Conservation (phyloP, 1,140 invertebrate genomes). For the Drosophila elegans region DNA sequence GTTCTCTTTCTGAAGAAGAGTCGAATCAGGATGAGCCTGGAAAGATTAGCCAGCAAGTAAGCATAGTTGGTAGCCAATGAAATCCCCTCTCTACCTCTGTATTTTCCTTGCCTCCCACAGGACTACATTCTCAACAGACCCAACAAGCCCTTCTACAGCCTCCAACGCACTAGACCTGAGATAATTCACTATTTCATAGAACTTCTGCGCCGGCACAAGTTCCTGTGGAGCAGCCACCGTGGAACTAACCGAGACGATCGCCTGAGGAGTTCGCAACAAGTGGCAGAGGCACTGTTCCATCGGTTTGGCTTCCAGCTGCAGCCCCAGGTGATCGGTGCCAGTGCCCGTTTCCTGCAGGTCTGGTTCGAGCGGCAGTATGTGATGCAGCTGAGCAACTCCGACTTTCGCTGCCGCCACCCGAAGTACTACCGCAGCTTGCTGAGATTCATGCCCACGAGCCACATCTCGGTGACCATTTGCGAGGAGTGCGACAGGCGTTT, state of each 20-base stretch:
- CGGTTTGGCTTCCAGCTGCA: conserved; percentile 18
- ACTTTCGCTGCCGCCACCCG: conserved; percentile 14
- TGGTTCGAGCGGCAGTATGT: conserved; percentile 45
- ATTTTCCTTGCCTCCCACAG: neutral
- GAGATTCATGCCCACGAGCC: conserved; percentile 33
- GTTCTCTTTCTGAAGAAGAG: neutral
- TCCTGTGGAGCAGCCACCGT: conserved; percentile 10
- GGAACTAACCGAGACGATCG: conserved; percentile 20
- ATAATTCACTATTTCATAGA: conserved; percentile 42
- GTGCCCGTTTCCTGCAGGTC: conserved; percentile 13
- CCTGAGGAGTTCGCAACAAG: conserved; percentile 11
- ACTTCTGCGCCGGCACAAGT: conserved; percentile 22
- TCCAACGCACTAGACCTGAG: conserved; percentile 15
- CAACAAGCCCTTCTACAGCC: conserved; percentile 40
- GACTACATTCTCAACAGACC: conserved; percentile 6
- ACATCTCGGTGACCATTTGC: conserved; percentile 22
- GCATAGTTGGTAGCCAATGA: neutral
- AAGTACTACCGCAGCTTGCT: conserved; percentile 24
- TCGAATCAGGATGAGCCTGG: neutral
- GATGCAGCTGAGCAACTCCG: neutral
- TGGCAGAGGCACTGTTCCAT: conserved; percentile 8
- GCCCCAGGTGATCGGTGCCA: conserved; percentile 16
- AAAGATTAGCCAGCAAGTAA: neutral
- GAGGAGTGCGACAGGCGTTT: conserved; percentile 36
- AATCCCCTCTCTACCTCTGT: neutral